Conservation (phyloP, 2,113 vertebrate species). For the Pituophis catenifer region DNA sequence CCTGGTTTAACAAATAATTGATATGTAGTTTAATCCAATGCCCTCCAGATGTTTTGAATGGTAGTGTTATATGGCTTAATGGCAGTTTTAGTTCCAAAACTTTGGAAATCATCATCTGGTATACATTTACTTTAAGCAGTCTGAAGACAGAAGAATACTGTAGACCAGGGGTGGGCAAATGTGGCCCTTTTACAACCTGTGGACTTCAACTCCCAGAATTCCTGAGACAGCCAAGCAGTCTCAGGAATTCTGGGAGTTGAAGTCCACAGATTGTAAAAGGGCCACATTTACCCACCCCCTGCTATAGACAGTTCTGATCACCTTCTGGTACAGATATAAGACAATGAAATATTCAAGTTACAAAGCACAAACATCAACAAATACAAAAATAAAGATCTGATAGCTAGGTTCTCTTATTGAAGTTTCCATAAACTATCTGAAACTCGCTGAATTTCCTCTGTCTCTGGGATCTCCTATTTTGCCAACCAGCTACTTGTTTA, state of each 20-base stretch:
- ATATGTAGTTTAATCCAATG: background rate
- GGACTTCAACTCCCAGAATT: too few species aligned
- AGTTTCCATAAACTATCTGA: background rate
- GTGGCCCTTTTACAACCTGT: too few species aligned
- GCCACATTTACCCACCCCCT: too few species aligned
- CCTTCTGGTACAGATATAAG: background rate
- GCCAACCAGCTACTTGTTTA: background rate
- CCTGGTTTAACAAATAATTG: background rate
- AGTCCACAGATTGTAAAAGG: too few species aligned
- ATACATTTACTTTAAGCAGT: background rate
- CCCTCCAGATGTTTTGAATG: background rate
- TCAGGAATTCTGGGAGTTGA: too few species aligned
- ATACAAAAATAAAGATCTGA: background rate
- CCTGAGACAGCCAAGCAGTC: too few species aligned
- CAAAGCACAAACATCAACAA: background rate
- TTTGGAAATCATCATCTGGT: background rate
- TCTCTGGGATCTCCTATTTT: background rate
- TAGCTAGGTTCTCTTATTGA: background rate
- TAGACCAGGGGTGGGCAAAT: background rate
- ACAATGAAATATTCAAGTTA: background rate
- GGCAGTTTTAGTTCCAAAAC: background rate
- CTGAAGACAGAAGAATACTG: background rate
- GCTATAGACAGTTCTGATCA: background rate
- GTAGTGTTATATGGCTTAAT: background rate
- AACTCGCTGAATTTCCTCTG: background rate